These are phyloP conservation scores for Lymantria monacha DNA, from an alignment of 2,888 invertebrate species.

Conservation along the genomic window DNA sequence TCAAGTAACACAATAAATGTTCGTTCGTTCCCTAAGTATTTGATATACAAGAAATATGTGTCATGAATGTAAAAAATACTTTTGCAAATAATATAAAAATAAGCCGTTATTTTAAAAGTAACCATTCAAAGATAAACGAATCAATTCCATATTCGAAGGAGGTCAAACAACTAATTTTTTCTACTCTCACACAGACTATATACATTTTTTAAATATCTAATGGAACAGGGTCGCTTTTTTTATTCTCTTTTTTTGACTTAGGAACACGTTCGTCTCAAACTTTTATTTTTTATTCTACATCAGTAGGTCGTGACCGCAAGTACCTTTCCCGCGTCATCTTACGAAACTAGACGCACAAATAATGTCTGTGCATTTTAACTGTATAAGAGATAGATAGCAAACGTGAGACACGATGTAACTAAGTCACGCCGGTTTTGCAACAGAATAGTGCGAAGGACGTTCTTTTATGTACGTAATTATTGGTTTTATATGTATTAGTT, in stretches of 20 bases:
- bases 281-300: not conserved
- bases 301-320: slow-evolving; percentile 31
- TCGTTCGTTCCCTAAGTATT: no score
- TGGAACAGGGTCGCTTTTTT: not conserved
- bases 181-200: slow-evolving; percentile 8
- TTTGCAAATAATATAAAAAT: no score
- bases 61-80: no score
- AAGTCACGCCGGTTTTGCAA: slow-evolving; percentile 24
- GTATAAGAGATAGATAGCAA: slow-evolving; percentile 19
- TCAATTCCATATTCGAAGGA: slow-evolving; percentile 17
- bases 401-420: slow-evolving; percentile 22
- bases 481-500: not conserved
- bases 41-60: no score
- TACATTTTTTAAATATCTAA: not conserved
- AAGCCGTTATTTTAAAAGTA: not conserved
- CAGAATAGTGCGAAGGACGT: slow-evolving; percentile 8
- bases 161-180: slow-evolving; percentile 24
- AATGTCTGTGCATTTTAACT: slow-evolving; percentile 19
- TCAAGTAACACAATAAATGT: no score
- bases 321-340: slow-evolving; percentile 39
- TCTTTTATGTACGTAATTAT: not conserved
- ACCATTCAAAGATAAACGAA: slow-evolving; percentile 15
- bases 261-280: not conserved
- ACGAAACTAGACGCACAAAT: slow-evolving; percentile 30
- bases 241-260: not conserved